phyloP scores from a whole-genome alignment of 2,113 vertebrate species.

The Periophthalmus modestus region DNA sequence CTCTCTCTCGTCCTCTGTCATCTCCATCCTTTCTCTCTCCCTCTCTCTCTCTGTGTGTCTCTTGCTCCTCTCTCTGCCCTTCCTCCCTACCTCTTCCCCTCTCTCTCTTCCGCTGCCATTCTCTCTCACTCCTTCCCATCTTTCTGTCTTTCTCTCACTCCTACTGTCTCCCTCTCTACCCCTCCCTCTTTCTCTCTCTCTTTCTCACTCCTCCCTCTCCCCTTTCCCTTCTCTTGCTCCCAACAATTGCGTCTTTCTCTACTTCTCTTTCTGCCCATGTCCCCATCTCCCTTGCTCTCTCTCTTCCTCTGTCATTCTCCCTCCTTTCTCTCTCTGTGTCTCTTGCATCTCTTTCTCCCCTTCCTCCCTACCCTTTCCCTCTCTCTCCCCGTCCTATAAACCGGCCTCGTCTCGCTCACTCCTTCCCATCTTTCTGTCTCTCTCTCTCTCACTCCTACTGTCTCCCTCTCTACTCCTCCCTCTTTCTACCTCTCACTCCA shows the following conservation, averaged over 20 bases:
- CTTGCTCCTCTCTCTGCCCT: no score
- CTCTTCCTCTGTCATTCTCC: neutral
- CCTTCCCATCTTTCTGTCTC: neutral
- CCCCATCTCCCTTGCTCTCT: constrained; percentile 5
- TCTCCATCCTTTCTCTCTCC: no score
- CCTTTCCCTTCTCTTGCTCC: no score
- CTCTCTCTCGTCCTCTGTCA: no score
- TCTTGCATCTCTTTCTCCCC: neutral
- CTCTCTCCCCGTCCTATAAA: no score
- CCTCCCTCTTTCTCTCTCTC: neutral
- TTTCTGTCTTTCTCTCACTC: neutral
- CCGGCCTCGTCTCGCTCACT: neutral
- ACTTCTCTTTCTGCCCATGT: neutral
- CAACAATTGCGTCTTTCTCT: no score
- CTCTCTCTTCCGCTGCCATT: no score
- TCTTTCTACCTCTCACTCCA: neutral
- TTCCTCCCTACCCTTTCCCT: no score
- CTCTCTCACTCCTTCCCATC: neutral
- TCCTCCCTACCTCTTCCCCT: neutral
- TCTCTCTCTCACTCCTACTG: neutral
- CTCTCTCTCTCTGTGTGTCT: no score
- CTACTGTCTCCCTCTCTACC: neutral
- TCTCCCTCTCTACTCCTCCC: neutral
- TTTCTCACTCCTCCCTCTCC: constrained; percentile 6
- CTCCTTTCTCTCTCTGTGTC: neutral